Conservation (phyloP, 1,140 invertebrate genomes). For the Lethrus apterus region DNA sequence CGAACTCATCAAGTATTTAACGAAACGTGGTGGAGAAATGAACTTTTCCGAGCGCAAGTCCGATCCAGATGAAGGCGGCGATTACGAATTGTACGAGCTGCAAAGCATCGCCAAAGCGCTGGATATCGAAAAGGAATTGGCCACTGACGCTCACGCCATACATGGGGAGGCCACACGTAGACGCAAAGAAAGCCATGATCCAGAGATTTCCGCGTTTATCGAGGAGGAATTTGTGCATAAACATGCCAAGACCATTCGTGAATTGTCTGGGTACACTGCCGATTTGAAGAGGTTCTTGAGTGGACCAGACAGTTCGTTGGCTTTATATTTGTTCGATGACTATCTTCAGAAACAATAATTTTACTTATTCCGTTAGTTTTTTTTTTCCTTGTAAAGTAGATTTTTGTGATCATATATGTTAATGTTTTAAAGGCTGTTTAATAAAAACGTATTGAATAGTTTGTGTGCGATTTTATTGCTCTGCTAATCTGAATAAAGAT, state of each 20-base stretch:
- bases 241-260: constrained; percentile 57
- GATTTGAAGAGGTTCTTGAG: constrained; percentile 61
- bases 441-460: too few species aligned
- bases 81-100: constrained; percentile 53
- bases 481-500: too few species aligned
- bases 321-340: constrained; percentile 69
- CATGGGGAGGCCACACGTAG: constrained; percentile 48
- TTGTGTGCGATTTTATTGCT: too few species aligned
- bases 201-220: constrained; percentile 62
- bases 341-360: constrained; percentile 54
- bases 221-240: constrained; percentile 67
- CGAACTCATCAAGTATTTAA: constrained; percentile 66
- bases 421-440: too few species aligned
- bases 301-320: constrained; percentile 51
- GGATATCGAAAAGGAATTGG: constrained; percentile 64
- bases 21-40: constrained; percentile 58
- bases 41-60: constrained; percentile 35
- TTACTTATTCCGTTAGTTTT: too few species aligned
- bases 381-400: too few species aligned
- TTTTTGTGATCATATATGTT: too few species aligned
- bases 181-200: constrained; percentile 50
- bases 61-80: constrained; percentile 16
- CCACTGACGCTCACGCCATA: constrained; percentile 57
- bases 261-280: constrained; percentile 60
- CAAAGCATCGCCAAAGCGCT: constrained; percentile 64